Percentiles rank a stretch among this genome's conserved stretches.
Evolutionary conservation across 1,140 invertebrate genomes (phyloP).

Genomic region (Drosophila biarmipes): DNA sequence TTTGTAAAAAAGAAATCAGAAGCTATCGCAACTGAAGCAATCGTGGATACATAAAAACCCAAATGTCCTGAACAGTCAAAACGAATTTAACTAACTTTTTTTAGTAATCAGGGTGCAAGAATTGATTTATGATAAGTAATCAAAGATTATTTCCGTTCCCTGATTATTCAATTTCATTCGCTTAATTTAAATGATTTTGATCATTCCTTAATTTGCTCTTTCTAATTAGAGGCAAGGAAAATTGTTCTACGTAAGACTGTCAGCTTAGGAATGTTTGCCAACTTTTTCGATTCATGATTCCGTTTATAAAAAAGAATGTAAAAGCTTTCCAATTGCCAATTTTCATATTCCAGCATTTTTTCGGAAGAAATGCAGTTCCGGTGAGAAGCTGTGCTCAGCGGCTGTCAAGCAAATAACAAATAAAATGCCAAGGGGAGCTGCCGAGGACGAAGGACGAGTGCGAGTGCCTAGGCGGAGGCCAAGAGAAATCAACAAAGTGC

Average conservation of each 20-base stretch:
- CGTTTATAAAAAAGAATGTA: constrained; percentile 5
- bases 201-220: neutral
- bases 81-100: too few species aligned
- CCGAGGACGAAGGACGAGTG: neutral
- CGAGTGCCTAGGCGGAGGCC: neutral
- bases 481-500: constrained; percentile 48
- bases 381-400: constrained; percentile 32
- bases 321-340: constrained; percentile 41
- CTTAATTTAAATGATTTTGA: too few species aligned
- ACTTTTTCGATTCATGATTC: neutral
- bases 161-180: too few species aligned
- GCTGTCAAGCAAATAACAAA: constrained; percentile 64
- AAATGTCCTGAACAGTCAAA: too few species aligned
- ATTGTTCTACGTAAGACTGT: neutral
- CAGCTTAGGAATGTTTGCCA: constrained; percentile 9
- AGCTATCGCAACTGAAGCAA: too few species aligned
- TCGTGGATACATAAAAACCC: too few species aligned
- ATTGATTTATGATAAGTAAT: too few species aligned
- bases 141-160: too few species aligned
- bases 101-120: too few species aligned
- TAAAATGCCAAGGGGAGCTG: constrained; percentile 28
- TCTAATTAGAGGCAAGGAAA: neutral
- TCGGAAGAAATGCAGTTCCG: constrained; percentile 44
- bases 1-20: too few species aligned
- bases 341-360: constrained; percentile 37